Conservation (phyloP, 2,888 invertebrate species). For the Melinaea marsaeus region DNA sequence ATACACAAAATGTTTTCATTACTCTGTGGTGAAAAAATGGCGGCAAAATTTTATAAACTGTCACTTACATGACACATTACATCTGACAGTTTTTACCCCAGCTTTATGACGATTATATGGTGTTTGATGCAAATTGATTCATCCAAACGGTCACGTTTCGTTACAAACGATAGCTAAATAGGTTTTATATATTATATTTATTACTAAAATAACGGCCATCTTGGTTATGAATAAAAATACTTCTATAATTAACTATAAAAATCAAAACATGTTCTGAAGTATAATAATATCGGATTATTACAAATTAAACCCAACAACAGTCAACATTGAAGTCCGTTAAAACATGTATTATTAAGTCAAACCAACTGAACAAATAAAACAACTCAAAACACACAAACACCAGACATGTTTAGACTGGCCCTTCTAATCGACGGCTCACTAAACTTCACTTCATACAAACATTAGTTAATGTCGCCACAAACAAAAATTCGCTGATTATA, state of each 20-base stretch:
- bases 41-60: slow-evolving; percentile 2
- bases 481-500: not conserved
- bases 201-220: too few relatives aligned
- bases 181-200: too few relatives aligned
- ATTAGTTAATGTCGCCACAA: slow-evolving; percentile 13
- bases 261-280: too few relatives aligned
- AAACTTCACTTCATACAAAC: slow-evolving; percentile 14
- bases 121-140: not conserved
- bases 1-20: slow-evolving; percentile 4
- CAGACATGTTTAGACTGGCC: slow-evolving; percentile 45
- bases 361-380: slow-evolving; percentile 44
- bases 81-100: slow-evolving; percentile 45
- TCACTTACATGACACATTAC: slow-evolving; percentile 43
- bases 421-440: slow-evolving; percentile 41
- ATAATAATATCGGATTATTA: not conserved
- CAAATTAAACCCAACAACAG: not conserved
- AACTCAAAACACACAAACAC: slow-evolving; percentile 42
- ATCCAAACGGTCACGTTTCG: not conserved
- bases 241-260: too few relatives aligned
- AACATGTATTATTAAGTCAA: slow-evolving; percentile 26
- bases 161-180: too few relatives aligned
- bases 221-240: too few relatives aligned
- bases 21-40: slow-evolving; percentile 3
- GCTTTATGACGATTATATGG: slow-evolving; percentile 28
- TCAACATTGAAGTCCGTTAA: not conserved